A percentile compares a stretch with the other conserved stretches of the same genome.
phyloP scores from a whole-genome alignment of 2,888 invertebrate species.

The Eueremaeus valkanovi region DNA sequence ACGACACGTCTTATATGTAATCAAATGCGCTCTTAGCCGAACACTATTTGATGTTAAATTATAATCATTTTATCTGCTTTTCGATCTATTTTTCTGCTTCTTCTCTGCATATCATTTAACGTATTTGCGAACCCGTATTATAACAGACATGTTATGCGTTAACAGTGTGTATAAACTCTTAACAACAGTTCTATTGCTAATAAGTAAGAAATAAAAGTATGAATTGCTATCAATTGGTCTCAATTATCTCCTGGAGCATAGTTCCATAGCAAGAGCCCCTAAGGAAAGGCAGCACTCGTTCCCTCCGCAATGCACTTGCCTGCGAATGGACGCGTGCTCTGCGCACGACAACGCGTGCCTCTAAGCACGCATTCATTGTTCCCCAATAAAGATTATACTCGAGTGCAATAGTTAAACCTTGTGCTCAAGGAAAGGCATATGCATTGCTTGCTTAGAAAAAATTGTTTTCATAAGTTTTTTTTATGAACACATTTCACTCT shows the following conservation, averaged over 20 bases:
- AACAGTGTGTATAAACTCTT: neutral
- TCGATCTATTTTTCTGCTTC: neutral
- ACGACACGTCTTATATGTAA: constrained; percentile 8
- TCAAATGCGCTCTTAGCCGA: constrained; percentile 1
- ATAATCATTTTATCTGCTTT: constrained; percentile 12
- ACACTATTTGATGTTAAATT: constrained; percentile 24
- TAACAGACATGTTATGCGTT: no score
- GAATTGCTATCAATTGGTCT: neutral
- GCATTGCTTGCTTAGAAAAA: constrained; percentile 6
- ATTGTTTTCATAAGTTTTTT: constrained; percentile 28
- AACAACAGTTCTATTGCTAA: neutral
- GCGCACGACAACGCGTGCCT: constrained; percentile 27
- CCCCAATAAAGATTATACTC: neutral
- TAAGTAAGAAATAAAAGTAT: neutral
- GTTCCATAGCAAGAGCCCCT: neutral
- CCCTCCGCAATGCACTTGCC: neutral
- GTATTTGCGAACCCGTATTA: neutral
- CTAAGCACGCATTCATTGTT: neutral
- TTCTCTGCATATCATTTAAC: neutral
- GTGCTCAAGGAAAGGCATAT: neutral
- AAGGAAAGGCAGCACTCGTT: neutral
- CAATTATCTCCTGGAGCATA: constrained; percentile 1
- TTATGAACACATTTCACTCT: constrained; percentile 2
- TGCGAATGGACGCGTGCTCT: constrained; percentile 4
- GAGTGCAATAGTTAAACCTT: neutral